A percentile compares a stretch with the other conserved stretches of the same genome.
Conservation (phyloP, 2,888 invertebrate species). For the Hofmannophila pseudospretella region DNA sequence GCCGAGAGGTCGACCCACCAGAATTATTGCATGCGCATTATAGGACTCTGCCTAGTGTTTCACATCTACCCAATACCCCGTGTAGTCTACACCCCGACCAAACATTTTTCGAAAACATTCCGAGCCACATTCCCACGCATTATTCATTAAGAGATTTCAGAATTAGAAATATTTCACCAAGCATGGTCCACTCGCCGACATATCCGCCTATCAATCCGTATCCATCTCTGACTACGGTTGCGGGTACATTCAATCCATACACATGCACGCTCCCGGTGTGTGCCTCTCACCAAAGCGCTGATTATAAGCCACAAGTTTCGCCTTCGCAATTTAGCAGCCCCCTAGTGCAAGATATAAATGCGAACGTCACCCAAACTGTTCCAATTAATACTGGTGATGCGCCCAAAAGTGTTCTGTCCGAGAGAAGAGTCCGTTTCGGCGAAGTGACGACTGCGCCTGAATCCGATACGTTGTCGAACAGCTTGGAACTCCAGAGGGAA, state of each 20-base stretch:
- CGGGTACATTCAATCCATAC: constrained; percentile 68
- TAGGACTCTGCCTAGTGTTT: constrained; percentile 60
- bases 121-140: constrained; percentile 36
- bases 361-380: constrained; percentile 49
- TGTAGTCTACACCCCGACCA: constrained; percentile 65
- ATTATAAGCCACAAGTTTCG: constrained; percentile 38
- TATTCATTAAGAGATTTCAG: constrained; percentile 56
- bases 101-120: constrained; percentile 40
- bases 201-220: constrained; percentile 69
- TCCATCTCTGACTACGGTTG: constrained; percentile 68
- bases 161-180: constrained; percentile 42
- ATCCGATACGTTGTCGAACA: constrained; percentile 54
- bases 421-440: constrained; percentile 72
- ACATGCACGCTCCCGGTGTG: constrained; percentile 57
- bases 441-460: constrained; percentile 63
- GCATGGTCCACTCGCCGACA: constrained; percentile 64
- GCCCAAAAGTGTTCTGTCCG: constrained; percentile 61
- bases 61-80: constrained; percentile 68
- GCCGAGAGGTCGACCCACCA: constrained; percentile 51
- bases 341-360: constrained; percentile 56
- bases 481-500: constrained; percentile 53
- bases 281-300: constrained; percentile 38
- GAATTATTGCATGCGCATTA: constrained; percentile 68
- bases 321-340: constrained; percentile 40
- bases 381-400: constrained; percentile 41